Conservation (phyloP, 2,888 invertebrate genomes). For the Cerastis leucographa region DNA sequence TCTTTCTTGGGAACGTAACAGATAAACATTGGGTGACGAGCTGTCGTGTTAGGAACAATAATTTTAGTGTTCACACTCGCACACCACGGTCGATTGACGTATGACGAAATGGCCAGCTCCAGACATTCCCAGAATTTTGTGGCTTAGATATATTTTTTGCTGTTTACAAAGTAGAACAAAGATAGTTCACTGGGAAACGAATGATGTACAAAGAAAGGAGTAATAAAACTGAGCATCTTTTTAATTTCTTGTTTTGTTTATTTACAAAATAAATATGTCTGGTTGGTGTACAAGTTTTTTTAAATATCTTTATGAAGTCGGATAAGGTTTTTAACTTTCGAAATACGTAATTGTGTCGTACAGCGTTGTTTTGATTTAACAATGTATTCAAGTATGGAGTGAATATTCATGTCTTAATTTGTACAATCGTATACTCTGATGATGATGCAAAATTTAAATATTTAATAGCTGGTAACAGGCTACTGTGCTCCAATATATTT, state of each 20-base stretch:
- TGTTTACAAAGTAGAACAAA: constrained; percentile 57
- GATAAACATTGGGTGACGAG: constrained; percentile 67
- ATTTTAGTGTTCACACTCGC: constrained; percentile 76
- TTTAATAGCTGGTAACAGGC: constrained; percentile 13
- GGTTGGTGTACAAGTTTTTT: not conserved
- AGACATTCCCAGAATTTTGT: constrained; percentile 70
- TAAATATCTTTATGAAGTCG: not conserved
- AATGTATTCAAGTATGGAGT: constrained; percentile 8
- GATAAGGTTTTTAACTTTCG: not conserved
- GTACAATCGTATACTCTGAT: constrained; percentile 4
- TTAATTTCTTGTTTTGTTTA: constrained; percentile 9
- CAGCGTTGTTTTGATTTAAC: constrained; percentile 13
- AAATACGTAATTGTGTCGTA: not conserved
- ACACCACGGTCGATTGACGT: constrained; percentile 74
- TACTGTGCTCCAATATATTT: constrained; percentile 33
- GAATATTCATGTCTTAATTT: constrained; percentile 41
- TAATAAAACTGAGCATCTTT: constrained; percentile 28
- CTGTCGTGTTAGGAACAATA: constrained; percentile 70
- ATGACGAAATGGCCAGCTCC: constrained; percentile 70
- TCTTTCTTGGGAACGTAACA: constrained; percentile 78
- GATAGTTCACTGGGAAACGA: constrained; percentile 27
- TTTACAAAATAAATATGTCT: not conserved
- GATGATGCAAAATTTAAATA: constrained; percentile 20
- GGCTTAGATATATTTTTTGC: constrained; percentile 60
- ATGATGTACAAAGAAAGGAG: constrained; percentile 26